phyloP scores from a whole-genome alignment of 1,140 invertebrate genomes.

The Tetramorium simillimum region DNA sequence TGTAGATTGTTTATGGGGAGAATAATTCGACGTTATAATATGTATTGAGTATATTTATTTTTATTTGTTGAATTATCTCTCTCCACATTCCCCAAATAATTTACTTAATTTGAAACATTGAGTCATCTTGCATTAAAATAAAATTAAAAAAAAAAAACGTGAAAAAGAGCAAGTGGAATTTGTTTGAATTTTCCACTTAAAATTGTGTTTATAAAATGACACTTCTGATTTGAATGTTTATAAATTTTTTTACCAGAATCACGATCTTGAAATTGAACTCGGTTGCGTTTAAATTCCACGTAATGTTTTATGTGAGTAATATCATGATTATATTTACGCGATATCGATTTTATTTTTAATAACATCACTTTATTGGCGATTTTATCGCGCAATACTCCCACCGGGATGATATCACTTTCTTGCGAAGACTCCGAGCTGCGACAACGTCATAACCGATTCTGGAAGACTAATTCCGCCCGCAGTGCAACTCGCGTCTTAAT shows the following conservation, averaged over 20 bases:
- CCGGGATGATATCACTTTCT: neutral
- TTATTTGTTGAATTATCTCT: neutral
- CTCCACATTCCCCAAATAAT: neutral
- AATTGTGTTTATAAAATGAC: neutral
- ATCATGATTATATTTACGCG: neutral
- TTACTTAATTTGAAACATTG: neutral
- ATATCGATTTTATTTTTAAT: neutral
- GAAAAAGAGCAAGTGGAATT: neutral
- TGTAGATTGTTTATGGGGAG: too few relatives aligned
- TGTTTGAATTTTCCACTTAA: neutral
- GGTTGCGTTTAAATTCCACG: neutral
- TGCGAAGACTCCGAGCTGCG: neutral
- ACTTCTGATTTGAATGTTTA: neutral
- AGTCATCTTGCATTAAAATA: too few relatives aligned
- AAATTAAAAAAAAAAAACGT: neutral
- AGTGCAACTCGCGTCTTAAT: constrained; percentile 76
- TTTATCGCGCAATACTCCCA: neutral
- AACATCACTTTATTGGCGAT: neutral
- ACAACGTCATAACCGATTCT: constrained; percentile 27
- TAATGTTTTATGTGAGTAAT: neutral
- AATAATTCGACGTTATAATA: neutral
- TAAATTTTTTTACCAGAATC: neutral
- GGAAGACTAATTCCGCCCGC: constrained; percentile 67
- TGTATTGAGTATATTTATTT: neutral
- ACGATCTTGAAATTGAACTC: neutral